Conservation (phyloP, 2,113 vertebrate genomes). For the Callipepla squamata region DNA sequence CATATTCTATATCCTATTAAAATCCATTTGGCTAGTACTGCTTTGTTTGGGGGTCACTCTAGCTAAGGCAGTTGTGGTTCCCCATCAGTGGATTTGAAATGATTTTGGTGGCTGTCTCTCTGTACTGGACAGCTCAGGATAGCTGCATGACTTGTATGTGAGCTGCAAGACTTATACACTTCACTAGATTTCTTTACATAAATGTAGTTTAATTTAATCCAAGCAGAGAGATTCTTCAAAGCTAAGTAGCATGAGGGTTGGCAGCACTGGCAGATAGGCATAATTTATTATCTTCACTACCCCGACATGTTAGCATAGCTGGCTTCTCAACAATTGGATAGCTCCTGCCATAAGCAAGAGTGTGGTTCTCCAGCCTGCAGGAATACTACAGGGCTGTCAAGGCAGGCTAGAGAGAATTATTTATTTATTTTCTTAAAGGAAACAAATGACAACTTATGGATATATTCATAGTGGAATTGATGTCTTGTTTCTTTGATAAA, state of each 20-base stretch:
- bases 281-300: not conserved
- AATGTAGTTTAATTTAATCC: not conserved
- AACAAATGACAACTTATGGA: conserved; percentile 22
- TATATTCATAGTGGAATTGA: not conserved
- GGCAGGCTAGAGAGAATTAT: not conserved
- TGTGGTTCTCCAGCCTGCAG: not conserved
- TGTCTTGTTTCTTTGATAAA: conserved; percentile 17
- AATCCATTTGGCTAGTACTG: not conserved
- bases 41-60: not conserved
- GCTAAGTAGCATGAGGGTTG: not conserved
- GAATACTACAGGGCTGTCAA: not conserved
- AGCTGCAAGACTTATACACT: not conserved
- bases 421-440: not conserved
- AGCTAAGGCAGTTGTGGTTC: not conserved
- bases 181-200: not conserved
- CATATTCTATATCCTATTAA: not conserved
- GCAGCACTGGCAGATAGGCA: not conserved
- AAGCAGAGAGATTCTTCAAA: not conserved
- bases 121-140: not conserved
- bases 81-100: not conserved
- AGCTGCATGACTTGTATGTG: not conserved
- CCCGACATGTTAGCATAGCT: not conserved
- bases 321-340: not conserved
- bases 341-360: not conserved
- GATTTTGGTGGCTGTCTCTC: conserved; percentile 5